phyloP scores from a whole-genome alignment of 2,113 vertebrate species.

The Saguinus imperator region DNA sequence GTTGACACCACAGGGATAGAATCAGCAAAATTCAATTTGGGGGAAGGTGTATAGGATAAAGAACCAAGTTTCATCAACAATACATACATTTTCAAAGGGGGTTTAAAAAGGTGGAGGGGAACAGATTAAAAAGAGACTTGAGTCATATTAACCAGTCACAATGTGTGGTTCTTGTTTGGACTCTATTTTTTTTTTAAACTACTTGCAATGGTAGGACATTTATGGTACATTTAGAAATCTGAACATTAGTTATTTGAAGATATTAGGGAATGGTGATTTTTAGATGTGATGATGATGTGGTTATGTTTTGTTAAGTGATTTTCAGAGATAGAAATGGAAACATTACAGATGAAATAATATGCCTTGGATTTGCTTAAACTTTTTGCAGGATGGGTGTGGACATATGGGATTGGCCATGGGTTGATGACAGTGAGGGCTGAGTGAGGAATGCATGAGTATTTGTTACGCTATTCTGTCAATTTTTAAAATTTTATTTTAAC shows the following conservation, averaged over 20 bases:
- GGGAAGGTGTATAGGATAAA: not conserved
- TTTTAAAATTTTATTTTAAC: not conserved
- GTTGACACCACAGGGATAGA: not conserved
- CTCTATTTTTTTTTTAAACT: not conserved
- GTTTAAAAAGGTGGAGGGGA: not conserved
- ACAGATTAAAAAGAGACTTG: not conserved
- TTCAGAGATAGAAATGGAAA: not conserved
- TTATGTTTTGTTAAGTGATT: not conserved
- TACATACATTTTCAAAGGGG: not conserved
- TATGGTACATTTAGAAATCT: not conserved
- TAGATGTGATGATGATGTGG: not conserved
- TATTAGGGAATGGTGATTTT: slow-evolving; percentile 1
- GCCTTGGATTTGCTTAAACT: not conserved
- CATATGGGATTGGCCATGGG: not conserved
- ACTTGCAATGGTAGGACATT: not conserved
- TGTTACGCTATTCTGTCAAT: not conserved
- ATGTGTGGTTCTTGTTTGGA: not conserved
- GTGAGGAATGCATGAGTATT: not conserved
- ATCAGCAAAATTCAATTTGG: slow-evolving; percentile 9
- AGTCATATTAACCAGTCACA: not conserved
- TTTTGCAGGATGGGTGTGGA: not conserved
- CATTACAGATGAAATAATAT: not conserved
- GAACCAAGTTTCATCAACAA: not conserved
- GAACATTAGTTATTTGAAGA: not conserved
- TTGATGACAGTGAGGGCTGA: not conserved